Base-by-base conservation (phyloP, 2,797 vertebrate species). In the Lutjanus campechanus region DNA sequence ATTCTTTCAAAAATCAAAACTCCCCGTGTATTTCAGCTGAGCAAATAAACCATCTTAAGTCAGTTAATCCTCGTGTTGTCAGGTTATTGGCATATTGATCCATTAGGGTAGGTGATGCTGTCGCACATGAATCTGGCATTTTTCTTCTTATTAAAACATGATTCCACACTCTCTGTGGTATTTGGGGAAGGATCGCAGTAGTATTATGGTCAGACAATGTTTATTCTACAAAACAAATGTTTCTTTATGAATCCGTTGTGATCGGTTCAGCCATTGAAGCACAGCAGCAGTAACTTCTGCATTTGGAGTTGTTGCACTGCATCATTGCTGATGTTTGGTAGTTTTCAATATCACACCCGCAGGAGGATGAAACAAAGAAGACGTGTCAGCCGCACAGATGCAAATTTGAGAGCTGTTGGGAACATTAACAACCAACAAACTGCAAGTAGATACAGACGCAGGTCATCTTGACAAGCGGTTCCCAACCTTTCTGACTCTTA, bases 111-210 rank as follows among this genome's bases (percentile, higher is more conserved):
- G n/a, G 19, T 1, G 2, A 73, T 36, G 51, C 5, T 1, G 29
- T 71, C 36, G 63, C 11, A 46, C 41, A 63, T 19, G 11, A 0
- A 40, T 51, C 44, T 81, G 83, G 70, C 76, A 73, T 85, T 80
- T 81, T 20, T 41, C 64, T 65, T 16, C 15, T 60, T 47, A 81
- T 84, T 17, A 83, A 81, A 82, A 17, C 36, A 41, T 44, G 6
- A 67, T 53, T 68, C 44, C 40, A 0, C 0, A 0, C 49, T 55
- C 17, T 19, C 8, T 1, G 17, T 47, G 54, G 49, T 19, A 82
- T 86, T 81, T 79, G 15, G 4, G 15, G 1, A 50, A 16, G 64
- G 53, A 69, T 69, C 20, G 66, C 16, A 2, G 36, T 13, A 8
- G 40, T 17, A 72, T 79, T 40, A 58, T 11, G 22, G 41, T 56